Conservation (phyloP, 2,888 invertebrate species). For the Eugnorisma glareosa region DNA sequence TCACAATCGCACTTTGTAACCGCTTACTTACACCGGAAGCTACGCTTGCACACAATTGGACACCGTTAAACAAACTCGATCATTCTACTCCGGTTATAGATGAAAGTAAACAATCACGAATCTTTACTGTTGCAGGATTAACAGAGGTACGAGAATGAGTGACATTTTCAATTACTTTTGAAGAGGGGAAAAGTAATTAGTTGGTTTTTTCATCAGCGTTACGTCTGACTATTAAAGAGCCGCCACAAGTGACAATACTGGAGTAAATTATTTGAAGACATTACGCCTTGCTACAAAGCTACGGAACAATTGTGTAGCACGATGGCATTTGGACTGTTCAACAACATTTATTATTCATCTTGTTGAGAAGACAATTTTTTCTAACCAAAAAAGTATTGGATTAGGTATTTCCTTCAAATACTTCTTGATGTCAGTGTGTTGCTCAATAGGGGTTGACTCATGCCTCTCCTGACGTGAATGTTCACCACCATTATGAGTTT, state of each 20-base stretch:
- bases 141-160: slow-evolving; percentile 10
- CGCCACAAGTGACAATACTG: neutral
- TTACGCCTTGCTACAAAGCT: neutral
- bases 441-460: neutral
- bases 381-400: neutral
- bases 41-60: slow-evolving; percentile 55
- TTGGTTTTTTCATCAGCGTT: neutral
- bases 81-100: slow-evolving; percentile 51
- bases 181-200: neutral
- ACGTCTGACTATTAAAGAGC: too few species aligned
- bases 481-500: neutral
- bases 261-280: neutral
- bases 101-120: slow-evolving; percentile 45
- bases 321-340: too few species aligned
- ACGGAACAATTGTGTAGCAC: neutral
- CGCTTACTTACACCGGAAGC: slow-evolving; percentile 61
- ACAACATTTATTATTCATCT: neutral
- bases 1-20: slow-evolving; percentile 47
- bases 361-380: neutral
- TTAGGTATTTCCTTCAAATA: neutral
- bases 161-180: slow-evolving; percentile 17
- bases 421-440: neutral
- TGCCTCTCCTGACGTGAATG: neutral
- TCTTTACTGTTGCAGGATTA: slow-evolving; percentile 39
- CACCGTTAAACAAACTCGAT: slow-evolving; percentile 63